Evolutionary conservation across 1,140 invertebrate genomes (phyloP).

Genomic region (Drosophila trapezifrons): DNA sequence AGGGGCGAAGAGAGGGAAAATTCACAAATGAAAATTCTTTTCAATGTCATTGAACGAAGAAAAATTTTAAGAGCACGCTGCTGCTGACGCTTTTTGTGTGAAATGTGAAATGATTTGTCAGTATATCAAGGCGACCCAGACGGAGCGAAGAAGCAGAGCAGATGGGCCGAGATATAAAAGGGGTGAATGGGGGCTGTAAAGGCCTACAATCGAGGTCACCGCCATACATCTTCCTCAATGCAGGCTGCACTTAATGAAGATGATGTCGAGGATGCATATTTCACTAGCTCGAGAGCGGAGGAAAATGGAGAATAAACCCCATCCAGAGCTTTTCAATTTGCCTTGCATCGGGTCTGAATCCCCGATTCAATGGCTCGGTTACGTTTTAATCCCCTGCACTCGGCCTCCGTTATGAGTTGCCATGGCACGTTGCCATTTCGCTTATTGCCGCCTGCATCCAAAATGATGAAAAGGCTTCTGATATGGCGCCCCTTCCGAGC

Average conservation of each 20-base stretch:
- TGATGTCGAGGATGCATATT: conserved; percentile 62
- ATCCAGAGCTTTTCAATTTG: conserved; percentile 60
- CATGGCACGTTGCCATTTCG: conserved; percentile 68
- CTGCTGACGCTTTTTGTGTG: conserved; percentile 35
- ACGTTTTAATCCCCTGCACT: conserved; percentile 52
- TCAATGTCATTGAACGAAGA: conserved; percentile 79
- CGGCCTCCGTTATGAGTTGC: conserved; percentile 50
- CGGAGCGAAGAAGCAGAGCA: conserved; percentile 11
- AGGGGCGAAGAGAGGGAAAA: not conserved
- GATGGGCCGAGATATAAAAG: conserved; percentile 7
- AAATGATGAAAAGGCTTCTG: conserved; percentile 47
- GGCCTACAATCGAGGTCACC: conserved; percentile 55
- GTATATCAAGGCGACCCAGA: conserved; percentile 66
- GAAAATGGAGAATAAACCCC: not conserved
- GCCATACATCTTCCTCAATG: conserved; percentile 48
- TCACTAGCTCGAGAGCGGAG: conserved; percentile 14
- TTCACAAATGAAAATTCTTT: conserved; percentile 67
- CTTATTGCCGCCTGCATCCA: conserved; percentile 54
- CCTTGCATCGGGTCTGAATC: conserved; percentile 20
- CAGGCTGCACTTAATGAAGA: conserved; percentile 64
- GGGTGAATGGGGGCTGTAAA: not conserved
- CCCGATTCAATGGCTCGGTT: conserved; percentile 38
- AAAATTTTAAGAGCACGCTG: conserved; percentile 66
- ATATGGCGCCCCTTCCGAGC: not conserved
- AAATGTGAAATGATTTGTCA: conserved; percentile 77